Percentiles rank a stretch among this genome's conserved stretches.
phyloP scores from a whole-genome alignment of 2,888 invertebrate species.

The Bembecia ichneumoniformis region DNA sequence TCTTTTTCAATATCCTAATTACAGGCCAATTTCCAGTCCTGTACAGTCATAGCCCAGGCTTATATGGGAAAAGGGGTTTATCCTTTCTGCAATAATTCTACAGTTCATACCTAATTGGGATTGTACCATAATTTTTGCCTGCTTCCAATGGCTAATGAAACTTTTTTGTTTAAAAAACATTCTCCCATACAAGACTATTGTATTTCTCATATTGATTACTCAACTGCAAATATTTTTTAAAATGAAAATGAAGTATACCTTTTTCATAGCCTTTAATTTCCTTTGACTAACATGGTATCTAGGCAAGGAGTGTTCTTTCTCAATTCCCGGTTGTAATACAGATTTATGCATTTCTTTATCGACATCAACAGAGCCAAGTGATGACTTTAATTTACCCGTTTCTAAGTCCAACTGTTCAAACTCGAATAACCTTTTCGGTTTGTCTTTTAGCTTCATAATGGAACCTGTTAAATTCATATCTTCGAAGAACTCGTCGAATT shows the following conservation, averaged over 20 bases:
- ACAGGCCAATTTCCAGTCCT: too few relatives aligned
- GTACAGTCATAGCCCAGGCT: too few relatives aligned
- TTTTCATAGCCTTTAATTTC: slow-evolving; percentile 69
- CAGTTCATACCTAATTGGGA: too few relatives aligned
- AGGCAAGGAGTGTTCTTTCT: slow-evolving; percentile 74
- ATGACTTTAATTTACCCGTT: slow-evolving; percentile 53
- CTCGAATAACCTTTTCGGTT: slow-evolving; percentile 32
- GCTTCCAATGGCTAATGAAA: too few relatives aligned
- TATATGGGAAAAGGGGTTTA: too few relatives aligned
- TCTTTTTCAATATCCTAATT: too few relatives aligned
- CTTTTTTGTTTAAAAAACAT: too few relatives aligned
- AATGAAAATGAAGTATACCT: slow-evolving; percentile 37
- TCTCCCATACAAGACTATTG: too few relatives aligned
- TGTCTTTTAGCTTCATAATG: slow-evolving; percentile 35
- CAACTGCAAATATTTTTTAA: not conserved
- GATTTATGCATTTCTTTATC: slow-evolving; percentile 76
- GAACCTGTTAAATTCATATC: slow-evolving; percentile 56
- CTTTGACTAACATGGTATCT: slow-evolving; percentile 72
- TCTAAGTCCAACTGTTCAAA: slow-evolving; percentile 51
- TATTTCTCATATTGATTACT: too few relatives aligned
- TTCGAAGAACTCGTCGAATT: slow-evolving; percentile 50
- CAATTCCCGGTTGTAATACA: slow-evolving; percentile 75
- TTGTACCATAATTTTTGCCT: too few relatives aligned
- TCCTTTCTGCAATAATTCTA: too few relatives aligned
- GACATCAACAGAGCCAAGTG: slow-evolving; percentile 52